phyloP scores from a whole-genome alignment of 2,888 invertebrate genomes.

The Congeria kusceri region DNA sequence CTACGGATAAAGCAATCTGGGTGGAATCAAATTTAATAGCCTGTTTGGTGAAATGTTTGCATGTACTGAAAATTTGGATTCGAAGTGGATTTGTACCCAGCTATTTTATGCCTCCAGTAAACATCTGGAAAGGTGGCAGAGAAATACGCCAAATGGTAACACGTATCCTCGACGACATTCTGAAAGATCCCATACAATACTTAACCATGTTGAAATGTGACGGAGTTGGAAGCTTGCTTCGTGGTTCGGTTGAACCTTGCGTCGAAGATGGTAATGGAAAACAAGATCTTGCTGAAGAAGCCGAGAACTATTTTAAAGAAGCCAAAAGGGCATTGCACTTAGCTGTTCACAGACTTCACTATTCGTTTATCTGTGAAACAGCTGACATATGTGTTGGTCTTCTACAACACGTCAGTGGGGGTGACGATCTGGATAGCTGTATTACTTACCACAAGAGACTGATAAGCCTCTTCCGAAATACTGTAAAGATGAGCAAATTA shows the following conservation, averaged over 20 bases:
- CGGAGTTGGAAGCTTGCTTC: not conserved
- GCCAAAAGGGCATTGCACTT: conserved; percentile 1
- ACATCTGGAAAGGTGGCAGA: conserved; percentile 2
- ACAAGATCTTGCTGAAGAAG: not conserved
- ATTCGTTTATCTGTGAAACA: conserved; percentile 3
- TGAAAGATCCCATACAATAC: not conserved
- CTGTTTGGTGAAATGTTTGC: conserved; percentile 1
- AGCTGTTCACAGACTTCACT: not conserved
- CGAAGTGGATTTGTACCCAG: not conserved
- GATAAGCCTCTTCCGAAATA: not conserved
- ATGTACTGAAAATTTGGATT: not conserved
- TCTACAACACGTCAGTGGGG: not conserved
- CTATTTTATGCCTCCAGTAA: not conserved
- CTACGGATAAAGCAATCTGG: not conserved
- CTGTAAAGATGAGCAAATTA: not conserved
- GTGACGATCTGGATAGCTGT: not conserved
- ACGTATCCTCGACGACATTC: not conserved
- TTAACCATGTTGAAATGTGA: not conserved
- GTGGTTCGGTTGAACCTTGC: not conserved
- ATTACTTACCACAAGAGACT: not conserved
- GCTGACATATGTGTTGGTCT: not conserved
- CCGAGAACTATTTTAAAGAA: not conserved
- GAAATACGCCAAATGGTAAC: not conserved
- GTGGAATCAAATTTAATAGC: not conserved
- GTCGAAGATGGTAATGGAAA: not conserved